These are phyloP conservation scores for Rhagium mordax DNA, from an alignment of 2,888 invertebrate species.

Conservation along the genomic window DNA sequence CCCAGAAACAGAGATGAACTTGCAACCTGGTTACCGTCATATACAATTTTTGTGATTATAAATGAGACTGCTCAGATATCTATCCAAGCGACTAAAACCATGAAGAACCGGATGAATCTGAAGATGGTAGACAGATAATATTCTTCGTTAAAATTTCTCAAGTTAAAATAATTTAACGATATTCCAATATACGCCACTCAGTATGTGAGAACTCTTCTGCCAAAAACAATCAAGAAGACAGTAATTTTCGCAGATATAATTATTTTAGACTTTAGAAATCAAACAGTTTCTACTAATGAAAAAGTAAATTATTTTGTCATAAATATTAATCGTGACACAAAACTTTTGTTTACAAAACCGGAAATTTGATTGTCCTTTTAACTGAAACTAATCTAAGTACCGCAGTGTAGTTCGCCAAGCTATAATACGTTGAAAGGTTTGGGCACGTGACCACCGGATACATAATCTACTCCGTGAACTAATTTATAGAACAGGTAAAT, in stretches of 20 bases:
- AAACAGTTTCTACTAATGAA: conserved; percentile 12
- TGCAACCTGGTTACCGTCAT: no score
- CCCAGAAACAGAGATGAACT: no score
- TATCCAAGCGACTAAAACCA: no score
- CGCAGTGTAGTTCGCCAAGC: conserved; percentile 4
- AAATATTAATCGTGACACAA: conserved; percentile 22
- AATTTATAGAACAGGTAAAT: conserved; percentile 22
- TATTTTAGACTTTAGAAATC: neutral
- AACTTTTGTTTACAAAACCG: conserved; percentile 58
- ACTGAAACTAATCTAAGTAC: conserved; percentile 45
- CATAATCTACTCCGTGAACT: conserved; percentile 28
- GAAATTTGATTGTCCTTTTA: conserved; percentile 62
- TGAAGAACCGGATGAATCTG: no score
- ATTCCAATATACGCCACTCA: no score
- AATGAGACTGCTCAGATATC: no score
- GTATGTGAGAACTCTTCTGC: no score
- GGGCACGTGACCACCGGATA: conserved; percentile 53
- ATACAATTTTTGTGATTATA: no score
- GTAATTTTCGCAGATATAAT: neutral
- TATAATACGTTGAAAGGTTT: conserved; percentile 46
- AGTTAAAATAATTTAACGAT: no score
- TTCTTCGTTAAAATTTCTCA: no score
- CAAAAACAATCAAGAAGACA: neutral
- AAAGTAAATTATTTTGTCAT: conserved; percentile 26
- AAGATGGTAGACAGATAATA: no score